Conservation (phyloP, 2,797 vertebrate species). For the Epinephelus coioides region DNA sequence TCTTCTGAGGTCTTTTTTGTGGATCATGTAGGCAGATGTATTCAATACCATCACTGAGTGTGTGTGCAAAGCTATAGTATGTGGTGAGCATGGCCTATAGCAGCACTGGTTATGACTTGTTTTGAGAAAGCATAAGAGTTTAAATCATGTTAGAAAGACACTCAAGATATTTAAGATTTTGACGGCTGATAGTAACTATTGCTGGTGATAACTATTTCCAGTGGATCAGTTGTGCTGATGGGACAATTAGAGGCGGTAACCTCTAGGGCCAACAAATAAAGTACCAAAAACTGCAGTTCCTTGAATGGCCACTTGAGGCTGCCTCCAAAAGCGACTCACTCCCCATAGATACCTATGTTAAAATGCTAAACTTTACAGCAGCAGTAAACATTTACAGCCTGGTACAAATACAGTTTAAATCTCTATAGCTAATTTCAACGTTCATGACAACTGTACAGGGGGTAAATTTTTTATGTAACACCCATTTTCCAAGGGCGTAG, state of each 20-base stretch:
- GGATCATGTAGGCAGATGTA: conserved; percentile 4
- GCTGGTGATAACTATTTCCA: background rate
- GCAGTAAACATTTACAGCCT: too few species aligned
- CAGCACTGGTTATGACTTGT: background rate
- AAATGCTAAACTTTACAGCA: too few species aligned
- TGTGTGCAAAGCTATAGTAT: background rate
- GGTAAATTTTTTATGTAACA: too few species aligned
- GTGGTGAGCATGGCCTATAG: background rate
- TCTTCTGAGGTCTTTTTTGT: conserved; percentile 8
- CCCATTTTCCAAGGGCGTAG: too few species aligned
- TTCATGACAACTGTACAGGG: too few species aligned
- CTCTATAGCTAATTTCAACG: too few species aligned
- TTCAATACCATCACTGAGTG: background rate
- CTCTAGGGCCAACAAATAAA: too few species aligned
- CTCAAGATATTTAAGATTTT: background rate
- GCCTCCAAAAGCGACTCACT: too few species aligned
- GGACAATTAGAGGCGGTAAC: background rate
- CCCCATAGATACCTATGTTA: too few species aligned
- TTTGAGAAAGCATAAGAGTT: background rate
- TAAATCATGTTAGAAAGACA: background rate
- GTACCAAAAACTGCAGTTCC: too few species aligned
- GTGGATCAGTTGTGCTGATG: background rate
- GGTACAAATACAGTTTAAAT: too few species aligned
- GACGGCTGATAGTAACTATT: background rate
- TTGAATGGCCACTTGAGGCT: too few species aligned